Conservation (phyloP, 2,888 invertebrate genomes). For the Cryptus viduatorius region DNA sequence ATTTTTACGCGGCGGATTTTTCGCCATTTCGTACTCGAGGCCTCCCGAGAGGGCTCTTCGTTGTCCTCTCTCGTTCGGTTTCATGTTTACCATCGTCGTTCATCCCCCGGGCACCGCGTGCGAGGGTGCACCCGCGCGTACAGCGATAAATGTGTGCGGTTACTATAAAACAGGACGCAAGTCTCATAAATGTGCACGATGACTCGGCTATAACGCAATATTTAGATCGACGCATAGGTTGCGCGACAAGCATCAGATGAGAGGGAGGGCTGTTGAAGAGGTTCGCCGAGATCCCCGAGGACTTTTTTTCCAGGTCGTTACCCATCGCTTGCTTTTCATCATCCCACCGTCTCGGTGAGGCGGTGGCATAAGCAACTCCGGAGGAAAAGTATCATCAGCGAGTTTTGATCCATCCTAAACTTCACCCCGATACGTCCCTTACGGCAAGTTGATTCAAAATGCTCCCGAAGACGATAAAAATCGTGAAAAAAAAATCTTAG, state of each 20-base stretch:
- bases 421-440: conserved; percentile 17
- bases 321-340: conserved; percentile 45
- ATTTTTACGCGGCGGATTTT: background rate
- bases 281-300: conserved; percentile 42
- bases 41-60: background rate
- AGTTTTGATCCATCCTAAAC: background rate
- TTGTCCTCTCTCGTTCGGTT: background rate
- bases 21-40: background rate
- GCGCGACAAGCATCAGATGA: conserved; percentile 48
- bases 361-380: conserved; percentile 7
- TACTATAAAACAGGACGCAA: conserved; percentile 35
- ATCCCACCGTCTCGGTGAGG: conserved; percentile 20
- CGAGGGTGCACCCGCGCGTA: background rate
- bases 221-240: conserved; percentile 54
- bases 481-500: background rate
- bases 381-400: conserved; percentile 36
- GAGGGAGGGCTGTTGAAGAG: conserved; percentile 30
- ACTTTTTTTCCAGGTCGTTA: conserved; percentile 56
- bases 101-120: background rate
- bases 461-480: background rate
- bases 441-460: conserved; percentile 13
- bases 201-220: conserved; percentile 56
- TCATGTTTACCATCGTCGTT: conserved; percentile 1
- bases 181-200: conserved; percentile 2
- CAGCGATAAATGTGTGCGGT: conserved; percentile 22